A percentile compares a stretch with the other conserved stretches of the same genome.
Evolutionary conservation across 2,797 vertebrate species (phyloP).

Genomic region (Ficedula albicollis): DNA sequence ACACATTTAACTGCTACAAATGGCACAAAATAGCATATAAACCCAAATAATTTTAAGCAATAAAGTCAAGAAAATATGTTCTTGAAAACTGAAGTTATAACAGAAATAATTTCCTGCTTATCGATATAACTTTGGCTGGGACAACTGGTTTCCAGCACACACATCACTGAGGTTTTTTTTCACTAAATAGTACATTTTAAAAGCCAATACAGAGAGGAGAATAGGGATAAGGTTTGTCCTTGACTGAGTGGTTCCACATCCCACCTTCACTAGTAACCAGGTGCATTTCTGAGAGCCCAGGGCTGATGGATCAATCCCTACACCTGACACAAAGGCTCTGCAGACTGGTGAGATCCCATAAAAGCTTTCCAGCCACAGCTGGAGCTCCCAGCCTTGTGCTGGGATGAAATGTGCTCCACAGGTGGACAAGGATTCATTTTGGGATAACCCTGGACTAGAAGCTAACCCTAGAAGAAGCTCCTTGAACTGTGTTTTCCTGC

Average conservation of each 20-base stretch:
- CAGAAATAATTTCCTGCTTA: background rate
- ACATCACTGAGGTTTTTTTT: accelerated
- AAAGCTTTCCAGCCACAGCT: background rate
- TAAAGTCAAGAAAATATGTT: background rate
- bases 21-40: background rate
- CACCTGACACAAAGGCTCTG: background rate
- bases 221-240: background rate
- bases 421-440: background rate
- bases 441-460: background rate
- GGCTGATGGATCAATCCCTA: accelerated
- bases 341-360: background rate
- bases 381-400: background rate
- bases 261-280: background rate
- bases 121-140: background rate
- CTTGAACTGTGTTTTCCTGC: background rate
- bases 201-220: background rate
- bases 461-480: background rate
- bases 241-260: background rate
- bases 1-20: background rate
- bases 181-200: background rate
- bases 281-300: background rate
- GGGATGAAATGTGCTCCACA: background rate
- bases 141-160: background rate
- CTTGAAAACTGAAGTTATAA: background rate
- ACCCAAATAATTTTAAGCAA: background rate